phyloP scores from a whole-genome alignment of 2,888 invertebrate species.

The Entomobrya proxima region DNA sequence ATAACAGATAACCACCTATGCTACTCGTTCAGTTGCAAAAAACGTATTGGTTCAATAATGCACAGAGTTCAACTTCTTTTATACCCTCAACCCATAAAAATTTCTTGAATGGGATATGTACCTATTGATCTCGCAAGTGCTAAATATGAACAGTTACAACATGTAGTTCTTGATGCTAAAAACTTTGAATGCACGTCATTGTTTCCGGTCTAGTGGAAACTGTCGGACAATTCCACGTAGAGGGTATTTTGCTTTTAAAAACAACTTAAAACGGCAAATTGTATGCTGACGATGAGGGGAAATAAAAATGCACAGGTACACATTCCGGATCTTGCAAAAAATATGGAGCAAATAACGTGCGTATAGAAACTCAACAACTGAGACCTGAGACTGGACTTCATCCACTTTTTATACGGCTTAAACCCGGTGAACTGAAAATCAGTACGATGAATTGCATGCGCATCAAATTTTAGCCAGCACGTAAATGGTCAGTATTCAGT shows the following conservation, averaged over 20 bases:
- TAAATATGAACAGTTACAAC: constrained; percentile 40
- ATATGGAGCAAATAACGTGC: not conserved
- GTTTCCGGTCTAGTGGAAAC: constrained; percentile 51
- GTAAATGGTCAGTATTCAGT: no score
- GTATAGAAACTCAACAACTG: no score
- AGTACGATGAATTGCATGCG: no score
- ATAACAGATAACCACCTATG: no score
- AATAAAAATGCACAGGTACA: constrained; percentile 16
- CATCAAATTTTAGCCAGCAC: no score
- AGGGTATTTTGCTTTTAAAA: no score
- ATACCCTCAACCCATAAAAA: no score
- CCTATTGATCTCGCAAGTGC: not conserved
- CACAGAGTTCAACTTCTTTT: not conserved
- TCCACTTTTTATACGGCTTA: not conserved
- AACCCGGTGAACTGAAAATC: no score
- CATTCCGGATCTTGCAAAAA: constrained; percentile 47
- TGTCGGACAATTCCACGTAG: not conserved
- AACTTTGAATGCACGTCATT: constrained; percentile 22
- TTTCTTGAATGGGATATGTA: no score
- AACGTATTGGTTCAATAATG: not conserved
- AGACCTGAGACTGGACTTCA: not conserved
- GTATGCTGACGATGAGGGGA: not conserved
- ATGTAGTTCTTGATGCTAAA: not conserved
- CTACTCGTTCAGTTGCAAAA: not conserved
- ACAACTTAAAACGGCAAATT: not conserved